A percentile compares a stretch with the other conserved stretches of the same genome.
These are phyloP conservation scores for Clarias magur DNA, from an alignment of 2,113 vertebrate genomes.

Conservation along the genomic window DNA sequence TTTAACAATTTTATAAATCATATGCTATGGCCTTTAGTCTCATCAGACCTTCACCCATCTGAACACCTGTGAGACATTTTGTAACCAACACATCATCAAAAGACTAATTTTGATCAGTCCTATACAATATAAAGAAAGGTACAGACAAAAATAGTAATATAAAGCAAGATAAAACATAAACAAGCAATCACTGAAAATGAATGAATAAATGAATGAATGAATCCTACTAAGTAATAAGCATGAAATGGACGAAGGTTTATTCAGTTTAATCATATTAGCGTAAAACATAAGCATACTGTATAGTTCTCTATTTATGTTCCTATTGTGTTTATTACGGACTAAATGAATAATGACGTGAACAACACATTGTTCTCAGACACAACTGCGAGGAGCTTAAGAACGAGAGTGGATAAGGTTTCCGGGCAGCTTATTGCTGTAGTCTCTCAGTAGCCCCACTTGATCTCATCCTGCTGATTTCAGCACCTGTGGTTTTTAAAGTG, in stretches of 20 bases:
- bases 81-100: not conserved
- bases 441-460: slow-evolving; percentile 56
- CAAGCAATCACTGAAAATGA: not conserved
- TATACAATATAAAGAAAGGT: not conserved
- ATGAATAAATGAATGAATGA: not conserved
- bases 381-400: not conserved
- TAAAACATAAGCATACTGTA: not conserved
- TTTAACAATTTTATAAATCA: not conserved
- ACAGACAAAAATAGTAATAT: not conserved
- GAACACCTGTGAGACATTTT: not conserved
- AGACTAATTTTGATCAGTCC: not conserved
- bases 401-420: slow-evolving; percentile 11
- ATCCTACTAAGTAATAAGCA: not conserved
- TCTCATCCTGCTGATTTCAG: slow-evolving; percentile 67
- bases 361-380: slow-evolving; percentile 20
- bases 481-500: slow-evolving; percentile 72
- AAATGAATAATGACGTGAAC: not conserved
- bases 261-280: not conserved
- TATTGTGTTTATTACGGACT: not conserved
- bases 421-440: slow-evolving; percentile 63
- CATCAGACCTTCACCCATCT: not conserved
- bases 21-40: not conserved
- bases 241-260: not conserved
- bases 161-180: not conserved
- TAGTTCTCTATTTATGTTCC: not conserved